Percentiles rank a stretch among this genome's conserved stretches.
phyloP scores from a whole-genome alignment of 2,113 vertebrate species.

The Xiphophorus maculatus region DNA sequence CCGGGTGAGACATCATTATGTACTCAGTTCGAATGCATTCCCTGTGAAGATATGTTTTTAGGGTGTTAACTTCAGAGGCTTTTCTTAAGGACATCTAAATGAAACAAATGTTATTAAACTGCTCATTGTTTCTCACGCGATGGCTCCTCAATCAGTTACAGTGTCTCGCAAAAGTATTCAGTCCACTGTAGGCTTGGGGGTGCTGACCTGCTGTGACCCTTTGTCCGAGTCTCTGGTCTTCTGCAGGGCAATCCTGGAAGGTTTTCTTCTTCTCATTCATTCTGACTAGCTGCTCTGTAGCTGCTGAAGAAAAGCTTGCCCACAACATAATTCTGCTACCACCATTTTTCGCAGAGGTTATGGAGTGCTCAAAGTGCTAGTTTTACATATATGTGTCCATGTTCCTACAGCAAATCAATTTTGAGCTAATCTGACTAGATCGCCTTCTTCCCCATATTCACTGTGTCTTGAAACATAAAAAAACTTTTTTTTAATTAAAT shows the following conservation, averaged over 20 bases:
- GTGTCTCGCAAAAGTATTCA: neutral
- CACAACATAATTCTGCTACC: neutral
- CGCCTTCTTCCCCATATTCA: neutral
- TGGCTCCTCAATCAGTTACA: too few species aligned
- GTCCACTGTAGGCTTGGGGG: neutral
- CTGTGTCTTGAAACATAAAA: neutral
- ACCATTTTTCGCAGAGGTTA: neutral
- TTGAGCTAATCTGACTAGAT: neutral
- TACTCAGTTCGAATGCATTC: constrained; percentile 32
- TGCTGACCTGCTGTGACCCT: neutral
- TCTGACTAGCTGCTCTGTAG: neutral
- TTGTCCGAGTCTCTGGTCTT: neutral
- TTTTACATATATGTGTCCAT: neutral
- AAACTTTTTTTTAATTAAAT: neutral
- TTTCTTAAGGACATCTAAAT: constrained; percentile 28
- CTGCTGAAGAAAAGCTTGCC: neutral
- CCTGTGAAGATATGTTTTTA: too few species aligned
- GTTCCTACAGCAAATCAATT: neutral
- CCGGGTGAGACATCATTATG: constrained; percentile 54
- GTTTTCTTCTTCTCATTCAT: neutral
- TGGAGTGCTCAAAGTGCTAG: too few species aligned
- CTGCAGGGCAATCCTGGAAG: too few species aligned
- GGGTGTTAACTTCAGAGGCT: constrained; percentile 20
- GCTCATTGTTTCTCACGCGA: neutral
- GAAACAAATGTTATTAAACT: neutral